These are phyloP conservation scores for Drosophila lini DNA, from an alignment of 1,140 invertebrate genomes.

Conservation along the genomic window DNA sequence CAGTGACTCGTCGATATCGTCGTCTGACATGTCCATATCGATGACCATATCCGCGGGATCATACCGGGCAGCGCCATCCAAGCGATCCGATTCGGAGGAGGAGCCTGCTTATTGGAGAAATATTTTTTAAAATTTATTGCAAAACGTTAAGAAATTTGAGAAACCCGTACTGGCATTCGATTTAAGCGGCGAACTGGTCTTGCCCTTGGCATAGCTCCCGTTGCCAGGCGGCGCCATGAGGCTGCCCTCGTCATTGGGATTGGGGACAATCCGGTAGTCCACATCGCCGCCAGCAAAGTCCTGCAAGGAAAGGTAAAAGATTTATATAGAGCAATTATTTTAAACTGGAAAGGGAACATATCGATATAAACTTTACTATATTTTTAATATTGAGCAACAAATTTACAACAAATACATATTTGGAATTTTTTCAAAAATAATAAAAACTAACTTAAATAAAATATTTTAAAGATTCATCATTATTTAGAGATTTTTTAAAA, in stretches of 20 bases:
- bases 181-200: slow-evolving; percentile 81
- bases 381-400: too few species aligned
- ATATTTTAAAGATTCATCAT: too few species aligned
- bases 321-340: background rate
- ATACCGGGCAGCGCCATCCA: slow-evolving; percentile 73
- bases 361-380: background rate
- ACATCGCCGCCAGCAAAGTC: slow-evolving; percentile 65
- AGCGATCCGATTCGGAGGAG: slow-evolving; percentile 72
- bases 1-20: slow-evolving; percentile 85
- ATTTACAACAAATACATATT: too few species aligned
- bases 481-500: too few species aligned
- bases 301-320: slow-evolving; percentile 7
- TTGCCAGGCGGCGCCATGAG: slow-evolving; percentile 67
- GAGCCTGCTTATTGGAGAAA: slow-evolving; percentile 46
- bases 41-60: slow-evolving; percentile 87
- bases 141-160: background rate
- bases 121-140: background rate
- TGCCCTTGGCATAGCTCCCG: slow-evolving; percentile 45
- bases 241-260: slow-evolving; percentile 41
- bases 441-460: too few species aligned
- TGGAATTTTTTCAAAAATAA: too few species aligned
- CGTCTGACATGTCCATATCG: slow-evolving; percentile 91
- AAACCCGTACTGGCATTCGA: slow-evolving; percentile 79
- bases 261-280: slow-evolving; percentile 64
- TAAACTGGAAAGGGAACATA: background rate